Evolutionary conservation across 1,140 invertebrate genomes (phyloP), one percentile per base, ranked within the genome.

Genomic region (Macrobrachium nipponense): DNA sequence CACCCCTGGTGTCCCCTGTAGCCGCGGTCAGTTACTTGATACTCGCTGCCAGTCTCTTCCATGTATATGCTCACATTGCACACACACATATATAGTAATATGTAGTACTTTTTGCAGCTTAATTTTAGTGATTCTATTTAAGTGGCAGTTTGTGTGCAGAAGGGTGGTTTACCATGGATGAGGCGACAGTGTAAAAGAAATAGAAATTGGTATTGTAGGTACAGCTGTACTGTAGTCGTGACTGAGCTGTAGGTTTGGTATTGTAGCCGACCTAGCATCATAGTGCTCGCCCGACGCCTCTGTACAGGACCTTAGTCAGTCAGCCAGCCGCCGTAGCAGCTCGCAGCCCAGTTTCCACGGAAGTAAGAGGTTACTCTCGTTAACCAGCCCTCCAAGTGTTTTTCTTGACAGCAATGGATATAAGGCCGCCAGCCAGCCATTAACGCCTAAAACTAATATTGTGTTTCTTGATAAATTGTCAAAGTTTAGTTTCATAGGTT

Each of bases 151-250:
- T 23, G 18, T 23, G 70, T 79, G 76, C 51, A 60, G 58, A 59
- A 23, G 51, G 51, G 76, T 23, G 70, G 70, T 23, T 18, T 18
- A 36, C 17, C n/a, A 17, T 23, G 70, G 70, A 36, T 36, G 18
- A 62, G 44, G 76, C 20, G 23, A 58, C 20, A 43, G 76, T 58
- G 76, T 61, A 62, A n/a, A n/a, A 76, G n/a, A 82, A 82, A 70
- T 76, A 62, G 59, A 72, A 80, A 64, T 79, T 79, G 76, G 77
- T 79, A 75, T 59, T 86, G 83, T 86, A 86, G 83, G 66, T 80
- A 86, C 82, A 79, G 83, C 83, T 86, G 83, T 86, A 79, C 77
- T 86, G 83, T 86, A 86, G 83, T 86, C 76, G 77, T 86, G 83
- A 80, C 76, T 86, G 83, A 86, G 83, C 83, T 80, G 83, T 86